Evolutionary conservation across 1,140 invertebrate species (phyloP), one percentile per base, ranked within the genome.

Genomic region (Drosophila littoralis): DNA sequence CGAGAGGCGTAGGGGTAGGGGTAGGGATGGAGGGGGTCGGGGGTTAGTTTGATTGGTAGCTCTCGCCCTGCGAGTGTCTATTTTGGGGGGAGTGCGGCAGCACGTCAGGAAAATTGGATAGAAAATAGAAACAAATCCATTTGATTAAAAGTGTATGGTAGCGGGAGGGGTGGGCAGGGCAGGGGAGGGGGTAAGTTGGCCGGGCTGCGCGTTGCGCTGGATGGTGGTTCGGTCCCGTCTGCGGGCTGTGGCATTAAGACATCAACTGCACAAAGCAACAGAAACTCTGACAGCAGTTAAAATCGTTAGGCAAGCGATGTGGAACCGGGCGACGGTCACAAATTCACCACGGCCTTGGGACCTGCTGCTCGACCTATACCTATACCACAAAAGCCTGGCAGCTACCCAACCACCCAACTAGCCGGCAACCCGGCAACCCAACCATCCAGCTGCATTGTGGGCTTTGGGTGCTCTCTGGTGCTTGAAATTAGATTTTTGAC

Each of bases 401-500:
- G 4, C 28, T 9, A 3, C 42, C 17, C 17, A 22, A 3, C 10
- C 59, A 22, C 58, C 45, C 1, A 3, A 28, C 45, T 1, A n/a
- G 28, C n/a, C 50, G 35, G 36, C 13, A n/a, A 35, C 17, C 5
- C 52, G 22, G 0, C 43, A 2, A 22, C 35, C 35, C 32, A 7
- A 12, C 9, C 6, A 32, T 35, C 17, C 6, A 45, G 7, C 38
- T 55, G 32, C 17, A 28, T 13, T 40, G 36, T 57, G 43, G 28
- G 42, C n/a, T 59, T 59, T 54, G 61, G 32, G 43, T 67, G 77
- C 48, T 54, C 73, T 79, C 54, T 79, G 77, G 74, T 79, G 73
- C 77, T 79, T 79, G 77, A 79, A 79, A 79, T 79, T 79, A 79
- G 74, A 79, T 79, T 79, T 79, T 75, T 61, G 63, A 73, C 58